Evolutionary conservation across 2,797 vertebrate genomes (phyloP).

Genomic region (Margarornis squamiger): DNA sequence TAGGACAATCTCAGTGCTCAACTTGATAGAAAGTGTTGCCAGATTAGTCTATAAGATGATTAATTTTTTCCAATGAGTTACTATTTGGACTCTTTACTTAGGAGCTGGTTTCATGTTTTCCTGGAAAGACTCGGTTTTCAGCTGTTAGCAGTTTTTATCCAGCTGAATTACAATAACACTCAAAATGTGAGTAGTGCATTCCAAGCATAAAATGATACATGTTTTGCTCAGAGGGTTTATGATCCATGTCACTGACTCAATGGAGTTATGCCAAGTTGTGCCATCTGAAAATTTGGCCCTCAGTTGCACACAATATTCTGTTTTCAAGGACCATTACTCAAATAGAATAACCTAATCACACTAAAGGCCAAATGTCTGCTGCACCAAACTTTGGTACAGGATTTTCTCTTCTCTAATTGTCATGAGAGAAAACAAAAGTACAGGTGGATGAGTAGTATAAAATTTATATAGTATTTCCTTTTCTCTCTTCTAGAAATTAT

Average conservation of each 20-base stretch:
- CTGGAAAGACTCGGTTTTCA: slow-evolving; percentile 6
- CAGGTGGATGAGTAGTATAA: not conserved
- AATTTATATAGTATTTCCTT: not conserved
- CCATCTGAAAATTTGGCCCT: slow-evolving; percentile 14
- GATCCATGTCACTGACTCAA: not conserved
- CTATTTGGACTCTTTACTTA: not conserved
- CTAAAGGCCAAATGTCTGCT: not conserved
- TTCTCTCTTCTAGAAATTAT: not conserved
- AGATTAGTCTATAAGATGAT: not conserved
- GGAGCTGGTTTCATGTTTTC: not conserved
- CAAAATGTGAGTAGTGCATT: not conserved
- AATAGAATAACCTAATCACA: not conserved
- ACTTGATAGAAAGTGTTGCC: not conserved
- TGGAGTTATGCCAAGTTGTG: not conserved
- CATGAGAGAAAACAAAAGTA: not conserved
- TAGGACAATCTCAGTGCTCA: not conserved
- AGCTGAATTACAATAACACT: not conserved
- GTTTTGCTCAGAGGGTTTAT: not conserved
- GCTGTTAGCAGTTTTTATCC: not conserved
- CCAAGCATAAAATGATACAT: not conserved
- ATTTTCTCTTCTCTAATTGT: not conserved
- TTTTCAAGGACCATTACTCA: slow-evolving; percentile 33
- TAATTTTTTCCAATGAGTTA: not conserved
- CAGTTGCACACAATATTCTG: not conserved
- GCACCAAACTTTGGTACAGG: not conserved